Base-by-base conservation (phyloP, 2,113 vertebrate genomes). In the Mormoops blainvillei region DNA sequence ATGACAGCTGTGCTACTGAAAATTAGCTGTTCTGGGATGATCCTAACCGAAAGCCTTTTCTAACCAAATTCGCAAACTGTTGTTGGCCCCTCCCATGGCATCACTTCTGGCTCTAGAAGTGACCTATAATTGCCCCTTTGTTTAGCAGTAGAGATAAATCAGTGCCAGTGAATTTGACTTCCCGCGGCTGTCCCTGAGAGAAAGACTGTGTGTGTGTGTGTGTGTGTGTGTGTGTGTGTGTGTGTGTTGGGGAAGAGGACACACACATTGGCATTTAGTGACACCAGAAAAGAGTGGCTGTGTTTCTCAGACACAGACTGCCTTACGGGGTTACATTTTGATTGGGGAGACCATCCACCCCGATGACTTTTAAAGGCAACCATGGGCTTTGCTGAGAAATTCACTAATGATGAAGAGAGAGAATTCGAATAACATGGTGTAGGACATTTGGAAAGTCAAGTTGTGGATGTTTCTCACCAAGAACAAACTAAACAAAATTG, bases 381-480 rank as follows among this genome's bases (percentile, higher is more conserved):
- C 28, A 20, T 16, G 28, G 70, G 52, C 77, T 96, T 90, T 95
- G 63, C 82, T 63, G 38, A 90, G 77, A 83, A 70, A 65, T 45
- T 71, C 38, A 41, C 11, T 41, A 41, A 20, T 7, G 36, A 94
- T 65, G 19, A 56, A 86, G 89, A 88, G 19, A 38, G 1, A 28
- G 58, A 92, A 84, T 68, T 87, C 86, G 87, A 41, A 24, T 9
- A 61, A 80, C 77, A 88, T 38, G 12, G 50, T 36, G 31, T 15
- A 48, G 67, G 67, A 61, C 92, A 56, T 96, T 94, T 93, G 94
- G 89, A 50, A 26, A 68, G 89, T 93, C 67, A 88, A 91, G 43
- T 89, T 91, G 78, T 68, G 86, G 81, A 73, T 97, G 82, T 86
- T 97, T 93, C 96, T 86, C 52, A 95, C 89, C 63, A 81, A 93